Conservation (phyloP, 2,797 vertebrate genomes). For the Myotis daubentonii region DNA sequence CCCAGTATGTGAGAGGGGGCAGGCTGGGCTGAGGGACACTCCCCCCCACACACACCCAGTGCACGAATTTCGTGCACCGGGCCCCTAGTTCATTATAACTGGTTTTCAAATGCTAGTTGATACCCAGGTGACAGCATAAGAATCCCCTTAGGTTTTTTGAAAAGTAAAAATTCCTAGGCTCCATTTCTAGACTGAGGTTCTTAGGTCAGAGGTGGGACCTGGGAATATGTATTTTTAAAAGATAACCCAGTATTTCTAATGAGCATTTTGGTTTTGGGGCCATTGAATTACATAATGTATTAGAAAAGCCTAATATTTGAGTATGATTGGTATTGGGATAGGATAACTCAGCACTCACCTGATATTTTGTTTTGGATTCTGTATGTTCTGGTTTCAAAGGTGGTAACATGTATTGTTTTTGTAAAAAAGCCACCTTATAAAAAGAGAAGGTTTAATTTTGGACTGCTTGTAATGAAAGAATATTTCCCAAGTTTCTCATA, state of each 20-base stretch:
- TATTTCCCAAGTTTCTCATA: conserved; percentile 38
- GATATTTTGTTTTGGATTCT: conserved; percentile 48
- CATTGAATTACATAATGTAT: conserved; percentile 20
- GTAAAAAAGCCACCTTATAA: conserved; percentile 67
- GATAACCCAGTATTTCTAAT: conserved; percentile 5
- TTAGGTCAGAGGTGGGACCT: conserved; percentile 13
- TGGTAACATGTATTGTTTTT: not conserved
- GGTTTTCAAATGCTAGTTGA: conserved; percentile 41
- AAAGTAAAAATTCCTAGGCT: conserved; percentile 33
- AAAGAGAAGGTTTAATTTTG: conserved; percentile 69
- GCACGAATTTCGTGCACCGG: no score
- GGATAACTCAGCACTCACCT: conserved; percentile 65
- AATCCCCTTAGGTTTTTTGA: not conserved
- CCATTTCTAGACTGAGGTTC: not conserved
- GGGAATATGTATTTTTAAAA: conserved; percentile 37
- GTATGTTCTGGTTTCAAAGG: not conserved
- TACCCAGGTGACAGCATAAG: not conserved
- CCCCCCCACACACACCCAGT: no score
- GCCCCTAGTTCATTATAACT: conserved; percentile 37
- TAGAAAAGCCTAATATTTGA: conserved; percentile 26
- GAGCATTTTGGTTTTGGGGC: not conserved
- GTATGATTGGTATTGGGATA: not conserved
- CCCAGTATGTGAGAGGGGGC: no score
- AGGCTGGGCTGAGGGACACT: no score
- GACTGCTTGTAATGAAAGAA: conserved; percentile 9